Percentiles rank a stretch among this genome's conserved stretches.
Evolutionary conservation across 1,140 invertebrate genomes (phyloP).

Genomic region (Drosophila micromelanica): DNA sequence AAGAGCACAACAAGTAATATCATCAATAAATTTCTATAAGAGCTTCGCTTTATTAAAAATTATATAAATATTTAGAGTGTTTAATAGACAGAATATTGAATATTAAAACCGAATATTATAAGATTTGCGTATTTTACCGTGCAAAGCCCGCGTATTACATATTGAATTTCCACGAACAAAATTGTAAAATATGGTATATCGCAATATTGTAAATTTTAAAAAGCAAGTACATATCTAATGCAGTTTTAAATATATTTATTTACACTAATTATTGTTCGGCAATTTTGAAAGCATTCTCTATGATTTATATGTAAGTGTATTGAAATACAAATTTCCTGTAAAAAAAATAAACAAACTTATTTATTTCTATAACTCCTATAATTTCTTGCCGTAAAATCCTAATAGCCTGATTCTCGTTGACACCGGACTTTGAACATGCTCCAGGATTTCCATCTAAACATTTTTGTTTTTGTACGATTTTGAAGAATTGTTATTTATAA

Average conservation of each 20-base stretch:
- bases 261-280: constrained; percentile 62
- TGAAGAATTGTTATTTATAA: constrained; percentile 39
- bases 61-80: constrained; percentile 33
- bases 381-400: constrained; percentile 83
- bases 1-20: constrained; percentile 78
- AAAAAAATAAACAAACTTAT: constrained; percentile 32
- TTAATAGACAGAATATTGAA: constrained; percentile 34
- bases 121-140: constrained; percentile 21
- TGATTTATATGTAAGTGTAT: constrained; percentile 11
- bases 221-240: constrained; percentile 25
- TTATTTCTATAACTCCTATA: constrained; percentile 52
- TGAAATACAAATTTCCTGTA: constrained; percentile 24
- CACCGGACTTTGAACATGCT: constrained; percentile 84
- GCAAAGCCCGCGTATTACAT: constrained; percentile 13
- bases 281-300: constrained; percentile 46
- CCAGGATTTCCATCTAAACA: constrained; percentile 83
- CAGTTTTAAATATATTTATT: constrained; percentile 55
- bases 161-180: constrained; percentile 16
- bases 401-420: constrained; percentile 83
- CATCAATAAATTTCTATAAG: constrained; percentile 37
- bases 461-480: constrained; percentile 35
- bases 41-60: constrained; percentile 57
- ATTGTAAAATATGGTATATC: constrained; percentile 3
- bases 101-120: constrained; percentile 34
- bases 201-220: constrained; percentile 25